Evolutionary conservation across 2,113 vertebrate genomes (phyloP).

Genomic region (Dipodomys stephensi): DNA sequence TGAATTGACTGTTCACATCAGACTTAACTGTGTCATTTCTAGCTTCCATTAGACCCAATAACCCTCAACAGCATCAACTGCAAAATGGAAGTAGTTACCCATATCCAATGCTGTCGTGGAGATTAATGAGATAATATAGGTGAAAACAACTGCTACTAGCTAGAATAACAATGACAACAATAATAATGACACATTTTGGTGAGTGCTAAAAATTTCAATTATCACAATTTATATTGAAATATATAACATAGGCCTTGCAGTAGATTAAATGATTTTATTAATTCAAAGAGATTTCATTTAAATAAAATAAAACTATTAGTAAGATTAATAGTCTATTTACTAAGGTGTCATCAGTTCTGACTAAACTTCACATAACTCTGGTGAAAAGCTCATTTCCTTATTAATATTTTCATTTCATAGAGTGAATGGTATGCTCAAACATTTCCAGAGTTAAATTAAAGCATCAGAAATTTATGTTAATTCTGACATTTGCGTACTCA

Average conservation of each 20-base stretch:
- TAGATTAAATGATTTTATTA: not conserved
- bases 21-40: not conserved
- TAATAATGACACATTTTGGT: not conserved
- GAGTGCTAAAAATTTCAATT: not conserved
- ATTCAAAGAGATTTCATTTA: constrained; percentile 16
- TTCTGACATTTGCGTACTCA: not conserved
- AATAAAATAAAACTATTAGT: constrained; percentile 13
- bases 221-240: not conserved
- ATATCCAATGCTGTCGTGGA: not conserved
- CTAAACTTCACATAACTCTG: not conserved
- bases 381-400: not conserved
- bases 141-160: constrained; percentile 40
- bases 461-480: not conserved
- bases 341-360: not conserved
- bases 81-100: constrained; percentile 10
- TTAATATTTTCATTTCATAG: constrained; percentile 5
- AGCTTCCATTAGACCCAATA: not conserved
- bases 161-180: not conserved
- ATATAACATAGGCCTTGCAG: not conserved
- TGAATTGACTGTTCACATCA: not conserved
- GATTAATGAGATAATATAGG: not conserved
- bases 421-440: not conserved
- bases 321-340: not conserved
- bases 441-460: constrained; percentile 18
- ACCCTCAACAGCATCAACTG: not conserved